Conservation (phyloP, 2,113 vertebrate species). For the cattle (Bos taurus) region DNA sequence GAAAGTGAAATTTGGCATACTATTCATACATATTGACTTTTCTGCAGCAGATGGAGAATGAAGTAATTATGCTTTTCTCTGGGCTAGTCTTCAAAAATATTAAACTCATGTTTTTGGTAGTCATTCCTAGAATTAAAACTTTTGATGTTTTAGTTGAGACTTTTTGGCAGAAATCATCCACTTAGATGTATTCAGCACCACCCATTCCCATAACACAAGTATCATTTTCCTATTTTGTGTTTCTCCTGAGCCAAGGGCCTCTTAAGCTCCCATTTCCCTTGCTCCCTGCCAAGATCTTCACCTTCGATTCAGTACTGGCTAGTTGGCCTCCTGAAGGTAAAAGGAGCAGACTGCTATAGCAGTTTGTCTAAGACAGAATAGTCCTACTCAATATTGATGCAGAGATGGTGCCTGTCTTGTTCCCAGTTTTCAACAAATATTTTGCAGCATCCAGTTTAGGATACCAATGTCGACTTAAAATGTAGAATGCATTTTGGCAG, state of each 20-base stretch:
- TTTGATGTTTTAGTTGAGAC: neutral
- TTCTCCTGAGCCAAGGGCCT: neutral
- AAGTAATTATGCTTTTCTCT: slow-evolving; percentile 19
- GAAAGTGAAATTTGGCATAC: neutral
- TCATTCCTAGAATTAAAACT: neutral
- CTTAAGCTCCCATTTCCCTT: neutral
- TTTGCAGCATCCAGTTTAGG: neutral
- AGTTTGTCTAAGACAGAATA: neutral
- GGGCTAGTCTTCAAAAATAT: neutral
- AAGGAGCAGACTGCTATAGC: neutral
- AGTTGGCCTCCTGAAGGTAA: neutral
- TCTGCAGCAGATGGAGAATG: neutral
- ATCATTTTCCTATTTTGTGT: neutral
- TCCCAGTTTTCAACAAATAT: neutral
- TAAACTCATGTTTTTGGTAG: neutral
- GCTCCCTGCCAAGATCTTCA: neutral
- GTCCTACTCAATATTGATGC: neutral
- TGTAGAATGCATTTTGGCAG: neutral
- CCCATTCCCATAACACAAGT: neutral
- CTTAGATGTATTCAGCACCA: neutral
- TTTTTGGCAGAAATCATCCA: neutral
- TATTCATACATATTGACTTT: neutral
- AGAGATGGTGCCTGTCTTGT: neutral
- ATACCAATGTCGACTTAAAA: neutral
- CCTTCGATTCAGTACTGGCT: neutral